Evolutionary conservation across 2,113 vertebrate genomes (phyloP).

Genomic region (Eleginops maclovinus): DNA sequence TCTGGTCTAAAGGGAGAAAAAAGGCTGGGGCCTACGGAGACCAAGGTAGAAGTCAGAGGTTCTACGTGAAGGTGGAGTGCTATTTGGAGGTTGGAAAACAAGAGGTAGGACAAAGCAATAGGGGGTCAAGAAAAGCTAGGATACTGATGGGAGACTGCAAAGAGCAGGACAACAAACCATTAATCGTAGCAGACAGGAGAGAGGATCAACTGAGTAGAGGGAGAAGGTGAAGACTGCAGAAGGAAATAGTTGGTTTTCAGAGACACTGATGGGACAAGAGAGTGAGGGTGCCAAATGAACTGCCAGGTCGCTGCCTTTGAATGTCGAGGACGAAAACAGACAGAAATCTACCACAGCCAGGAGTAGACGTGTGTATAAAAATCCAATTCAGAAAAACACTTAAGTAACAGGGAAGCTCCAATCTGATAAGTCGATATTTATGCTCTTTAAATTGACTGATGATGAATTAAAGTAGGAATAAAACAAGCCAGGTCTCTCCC

Average conservation of each 20-base stretch:
- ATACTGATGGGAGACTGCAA: conserved; percentile 2
- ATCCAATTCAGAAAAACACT: background rate
- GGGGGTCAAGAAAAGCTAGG: background rate
- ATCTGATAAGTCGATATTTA: background rate
- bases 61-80: conserved; percentile 1
- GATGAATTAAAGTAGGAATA: background rate
- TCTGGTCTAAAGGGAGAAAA: too few species aligned
- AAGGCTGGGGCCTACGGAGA: background rate
- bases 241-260: conserved; percentile 6
- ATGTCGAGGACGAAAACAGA: conserved; percentile 9
- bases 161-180: conserved; percentile 27
- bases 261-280: conserved; percentile 21
- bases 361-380: background rate
- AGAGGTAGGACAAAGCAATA: conserved; percentile 10
- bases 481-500: background rate
- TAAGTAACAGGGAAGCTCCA: background rate
- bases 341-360: conserved; percentile 9
- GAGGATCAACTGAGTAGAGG: conserved; percentile 18
- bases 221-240: conserved; percentile 18
- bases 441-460: conserved; percentile 10
- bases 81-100: background rate
- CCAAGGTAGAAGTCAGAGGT: conserved; percentile 14
- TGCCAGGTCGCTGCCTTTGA: background rate
- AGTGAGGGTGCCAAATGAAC: conserved; percentile 24
- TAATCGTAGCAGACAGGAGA: conserved; percentile 47